Evolutionary conservation across 2,888 invertebrate genomes (phyloP).

Genomic region (Dicycla oo): DNA sequence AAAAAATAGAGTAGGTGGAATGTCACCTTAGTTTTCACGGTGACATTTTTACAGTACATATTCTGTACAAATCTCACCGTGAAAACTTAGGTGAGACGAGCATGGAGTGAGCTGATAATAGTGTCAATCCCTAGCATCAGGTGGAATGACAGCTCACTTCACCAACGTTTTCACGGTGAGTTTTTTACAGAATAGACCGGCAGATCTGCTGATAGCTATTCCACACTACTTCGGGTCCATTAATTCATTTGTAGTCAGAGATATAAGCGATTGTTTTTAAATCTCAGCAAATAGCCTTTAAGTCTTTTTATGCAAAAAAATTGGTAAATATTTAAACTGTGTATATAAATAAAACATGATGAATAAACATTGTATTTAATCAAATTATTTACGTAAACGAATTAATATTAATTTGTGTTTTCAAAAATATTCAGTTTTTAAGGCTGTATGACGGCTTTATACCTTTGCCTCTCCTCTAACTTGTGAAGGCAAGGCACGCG

Average conservation of each 20-base stretch:
- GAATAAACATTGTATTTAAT: neutral
- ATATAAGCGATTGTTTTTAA: neutral
- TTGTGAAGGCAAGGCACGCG: too few species aligned
- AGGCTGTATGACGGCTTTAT: neutral
- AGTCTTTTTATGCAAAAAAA: neutral
- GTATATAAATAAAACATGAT: neutral
- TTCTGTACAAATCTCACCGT: too few species aligned
- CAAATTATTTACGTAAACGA: neutral
- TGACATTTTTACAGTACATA: too few species aligned
- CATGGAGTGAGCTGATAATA: too few species aligned
- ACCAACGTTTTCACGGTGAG: too few species aligned
- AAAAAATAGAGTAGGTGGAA: too few species aligned
- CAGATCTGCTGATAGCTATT: neutral
- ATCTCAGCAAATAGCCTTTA: neutral
- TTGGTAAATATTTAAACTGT: neutral
- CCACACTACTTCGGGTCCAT: neutral
- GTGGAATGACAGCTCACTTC: too few species aligned
- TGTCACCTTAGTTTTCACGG: too few species aligned
- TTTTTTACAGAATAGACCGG: too few species aligned
- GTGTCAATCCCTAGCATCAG: too few species aligned
- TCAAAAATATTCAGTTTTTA: neutral
- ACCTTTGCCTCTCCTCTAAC: neutral
- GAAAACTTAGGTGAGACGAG: too few species aligned
- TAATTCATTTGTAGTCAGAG: neutral
- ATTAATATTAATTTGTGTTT: neutral